Evolutionary conservation across 1,140 invertebrate genomes (phyloP).

Genomic region (Hydropsyche tenuis): DNA sequence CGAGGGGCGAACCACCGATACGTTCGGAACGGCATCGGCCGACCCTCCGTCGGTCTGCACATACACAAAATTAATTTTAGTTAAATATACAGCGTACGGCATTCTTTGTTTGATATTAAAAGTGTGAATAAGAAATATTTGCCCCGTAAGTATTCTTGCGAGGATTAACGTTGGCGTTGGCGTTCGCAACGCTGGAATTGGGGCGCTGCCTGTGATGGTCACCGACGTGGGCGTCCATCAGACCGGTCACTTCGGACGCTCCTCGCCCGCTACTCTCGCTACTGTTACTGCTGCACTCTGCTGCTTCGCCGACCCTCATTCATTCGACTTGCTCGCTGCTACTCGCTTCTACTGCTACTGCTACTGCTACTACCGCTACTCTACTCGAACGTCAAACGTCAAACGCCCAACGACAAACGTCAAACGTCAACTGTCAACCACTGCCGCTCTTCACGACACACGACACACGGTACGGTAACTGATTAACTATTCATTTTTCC

Average conservation of each 20-base stretch:
- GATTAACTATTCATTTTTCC: background rate
- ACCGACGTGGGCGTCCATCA: slow-evolving; percentile 79
- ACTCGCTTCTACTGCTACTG: too few relatives aligned
- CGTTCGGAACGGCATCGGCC: slow-evolving; percentile 29
- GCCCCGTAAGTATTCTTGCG: background rate
- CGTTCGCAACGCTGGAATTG: slow-evolving; percentile 52
- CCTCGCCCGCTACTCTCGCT: slow-evolving; percentile 23
- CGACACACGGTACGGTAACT: too few relatives aligned
- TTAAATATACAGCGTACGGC: slow-evolving; percentile 31
- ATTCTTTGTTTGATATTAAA: slow-evolving; percentile 2
- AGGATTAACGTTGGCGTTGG: background rate
- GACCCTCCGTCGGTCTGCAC: slow-evolving; percentile 36
- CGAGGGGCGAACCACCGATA: slow-evolving; percentile 38
- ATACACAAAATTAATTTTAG: slow-evolving; percentile 23
- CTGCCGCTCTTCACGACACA: too few relatives aligned
- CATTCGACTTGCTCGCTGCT: too few relatives aligned
- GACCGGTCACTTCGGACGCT: slow-evolving; percentile 75
- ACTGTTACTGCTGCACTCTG: slow-evolving; percentile 42
- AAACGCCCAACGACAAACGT: too few relatives aligned
- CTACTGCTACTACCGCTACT: too few relatives aligned
- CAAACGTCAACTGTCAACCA: too few relatives aligned
- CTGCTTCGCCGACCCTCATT: slow-evolving; percentile 37
- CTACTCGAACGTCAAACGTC: too few relatives aligned
- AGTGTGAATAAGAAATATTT: background rate
- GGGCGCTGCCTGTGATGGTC: slow-evolving; percentile 56